A percentile compares a stretch with the other conserved stretches of the same genome.
phyloP scores from a whole-genome alignment of 1,140 invertebrate species.

The Temnothorax nylanderi region DNA sequence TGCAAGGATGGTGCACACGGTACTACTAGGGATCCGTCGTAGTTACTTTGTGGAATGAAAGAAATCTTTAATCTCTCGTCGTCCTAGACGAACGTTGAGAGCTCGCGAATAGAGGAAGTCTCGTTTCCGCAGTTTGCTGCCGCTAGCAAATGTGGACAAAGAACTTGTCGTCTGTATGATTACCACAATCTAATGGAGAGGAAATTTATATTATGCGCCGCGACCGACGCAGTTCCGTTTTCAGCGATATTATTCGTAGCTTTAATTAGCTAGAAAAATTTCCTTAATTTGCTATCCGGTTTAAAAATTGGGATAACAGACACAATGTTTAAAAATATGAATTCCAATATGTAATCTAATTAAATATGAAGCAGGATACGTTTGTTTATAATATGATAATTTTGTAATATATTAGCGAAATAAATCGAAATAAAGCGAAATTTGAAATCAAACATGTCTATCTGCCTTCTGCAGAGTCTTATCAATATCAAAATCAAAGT shows the following conservation, averaged over 20 bases:
- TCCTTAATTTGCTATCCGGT: neutral
- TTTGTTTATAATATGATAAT: neutral
- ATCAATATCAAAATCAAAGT: neutral
- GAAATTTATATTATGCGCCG: slow-evolving; percentile 38
- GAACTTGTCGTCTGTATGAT: slow-evolving; percentile 46
- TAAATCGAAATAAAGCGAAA: neutral
- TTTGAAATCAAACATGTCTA: neutral
- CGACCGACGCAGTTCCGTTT: neutral
- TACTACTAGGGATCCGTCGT: slow-evolving; percentile 35
- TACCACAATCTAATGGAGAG: slow-evolving; percentile 48
- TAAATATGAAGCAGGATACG: neutral
- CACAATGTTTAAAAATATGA: neutral
- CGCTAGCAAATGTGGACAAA: slow-evolving; percentile 31
- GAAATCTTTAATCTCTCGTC: slow-evolving; percentile 67
- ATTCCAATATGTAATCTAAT: neutral
- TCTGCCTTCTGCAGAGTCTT: neutral
- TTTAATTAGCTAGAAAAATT: neutral
- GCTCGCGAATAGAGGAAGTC: slow-evolving; percentile 50
- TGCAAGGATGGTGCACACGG: neutral
- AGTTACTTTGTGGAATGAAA: slow-evolving; percentile 52
- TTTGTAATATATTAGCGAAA: neutral
- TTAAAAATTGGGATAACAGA: neutral
- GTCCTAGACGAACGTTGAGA: slow-evolving; percentile 22
- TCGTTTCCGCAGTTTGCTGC: slow-evolving; percentile 58
- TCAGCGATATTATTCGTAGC: neutral